Percentiles rank a stretch among this genome's conserved stretches.
phyloP scores from a whole-genome alignment of 2,888 invertebrate species.

The Mythimna vitellina region DNA sequence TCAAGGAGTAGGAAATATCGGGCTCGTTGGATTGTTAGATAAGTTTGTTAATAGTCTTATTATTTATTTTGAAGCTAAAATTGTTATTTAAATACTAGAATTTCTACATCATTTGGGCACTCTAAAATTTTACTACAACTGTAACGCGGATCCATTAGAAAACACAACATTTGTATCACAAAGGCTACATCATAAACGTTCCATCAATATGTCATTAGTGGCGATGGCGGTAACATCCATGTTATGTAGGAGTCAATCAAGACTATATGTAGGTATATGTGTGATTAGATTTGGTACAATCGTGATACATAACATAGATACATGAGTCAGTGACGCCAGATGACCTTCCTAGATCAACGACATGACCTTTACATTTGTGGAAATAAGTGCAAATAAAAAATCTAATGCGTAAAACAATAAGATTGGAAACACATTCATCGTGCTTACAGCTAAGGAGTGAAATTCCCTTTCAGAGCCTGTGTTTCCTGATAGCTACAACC shows the following conservation, averaged over 20 bases:
- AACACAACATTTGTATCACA: neutral
- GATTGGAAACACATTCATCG: no score
- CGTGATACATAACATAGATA: neutral
- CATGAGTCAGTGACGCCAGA: neutral
- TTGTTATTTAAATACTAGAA: no score
- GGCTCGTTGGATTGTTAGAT: no score
- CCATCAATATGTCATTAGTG: conserved; percentile 13
- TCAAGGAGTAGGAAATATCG: no score
- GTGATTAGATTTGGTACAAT: conserved; percentile 2
- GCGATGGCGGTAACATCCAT: neutral
- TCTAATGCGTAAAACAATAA: neutral
- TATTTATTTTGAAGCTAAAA: no score
- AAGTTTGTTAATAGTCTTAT: no score
- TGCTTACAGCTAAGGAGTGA: no score
- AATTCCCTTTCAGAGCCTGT: no score
- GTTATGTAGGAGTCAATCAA: no score
- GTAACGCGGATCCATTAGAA: neutral
- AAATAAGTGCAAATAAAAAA: conserved; percentile 30
- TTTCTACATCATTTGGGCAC: no score
- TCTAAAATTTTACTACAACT: neutral
- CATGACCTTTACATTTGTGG: conserved; percentile 26
- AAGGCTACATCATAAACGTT: conserved; percentile 4
- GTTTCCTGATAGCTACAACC: no score
- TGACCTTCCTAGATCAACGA: conserved; percentile 48
- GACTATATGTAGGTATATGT: neutral